These are phyloP conservation scores for Leguminivora glycinivorella DNA, from an alignment of 1,140 invertebrate genomes.

Conservation along the genomic window DNA sequence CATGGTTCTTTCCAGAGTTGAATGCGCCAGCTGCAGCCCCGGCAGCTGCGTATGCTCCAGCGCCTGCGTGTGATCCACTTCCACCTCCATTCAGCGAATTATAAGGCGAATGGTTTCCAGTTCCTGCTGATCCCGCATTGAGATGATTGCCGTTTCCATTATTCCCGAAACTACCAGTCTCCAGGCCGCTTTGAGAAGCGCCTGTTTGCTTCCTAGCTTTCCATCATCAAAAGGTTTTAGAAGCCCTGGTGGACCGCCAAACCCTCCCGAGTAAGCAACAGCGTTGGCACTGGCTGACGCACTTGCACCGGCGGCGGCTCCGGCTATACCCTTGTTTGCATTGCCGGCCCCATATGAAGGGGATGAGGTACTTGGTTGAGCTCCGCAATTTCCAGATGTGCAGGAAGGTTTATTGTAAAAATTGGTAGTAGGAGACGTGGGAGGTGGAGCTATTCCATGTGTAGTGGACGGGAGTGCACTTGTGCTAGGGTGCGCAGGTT, in stretches of 20 bases:
- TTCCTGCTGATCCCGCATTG: background rate
- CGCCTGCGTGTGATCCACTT: constrained; percentile 17
- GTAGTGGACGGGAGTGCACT: constrained; percentile 12
- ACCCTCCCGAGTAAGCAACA: constrained; percentile 61
- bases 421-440: background rate
- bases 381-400: constrained; percentile 21
- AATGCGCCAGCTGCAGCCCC: constrained; percentile 43
- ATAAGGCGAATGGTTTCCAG: constrained; percentile 13
- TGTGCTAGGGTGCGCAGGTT: background rate
- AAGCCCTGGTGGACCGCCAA: constrained; percentile 66
- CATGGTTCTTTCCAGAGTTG: constrained; percentile 39
- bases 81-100: constrained; percentile 20
- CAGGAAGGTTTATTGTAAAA: constrained; percentile 23
- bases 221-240: constrained; percentile 59
- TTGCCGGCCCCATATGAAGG: constrained; percentile 14
- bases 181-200: background rate
- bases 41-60: constrained; percentile 32
- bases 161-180: constrained; percentile 1
- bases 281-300: constrained; percentile 52
- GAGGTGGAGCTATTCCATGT: background rate
- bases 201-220: constrained; percentile 34
- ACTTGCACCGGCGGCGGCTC: constrained; percentile 28
- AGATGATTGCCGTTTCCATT: background rate
- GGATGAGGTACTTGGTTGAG: constrained; percentile 14
- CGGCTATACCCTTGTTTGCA: background rate